Base-by-base conservation (phyloP, 2,113 vertebrate species). In the Picathartes gymnocephalus region DNA sequence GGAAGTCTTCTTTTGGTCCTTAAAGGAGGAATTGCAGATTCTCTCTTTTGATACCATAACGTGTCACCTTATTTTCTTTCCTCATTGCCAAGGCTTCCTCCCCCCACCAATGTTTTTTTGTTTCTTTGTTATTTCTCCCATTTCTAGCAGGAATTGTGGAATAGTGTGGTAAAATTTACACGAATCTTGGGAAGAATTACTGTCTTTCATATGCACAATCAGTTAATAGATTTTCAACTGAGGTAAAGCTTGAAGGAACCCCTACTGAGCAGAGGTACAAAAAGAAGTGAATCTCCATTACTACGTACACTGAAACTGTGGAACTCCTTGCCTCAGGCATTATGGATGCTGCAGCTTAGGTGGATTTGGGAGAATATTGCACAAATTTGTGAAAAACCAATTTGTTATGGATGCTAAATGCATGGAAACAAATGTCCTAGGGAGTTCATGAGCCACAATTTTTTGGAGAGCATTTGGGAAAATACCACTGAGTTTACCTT, bases 1-100 rank as follows among this genome's bases (percentile, higher is more conserved):
- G 13, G 57, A 94, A 68, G 68, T 45, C 33, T 82, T 74, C 39
- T 95, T 92, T 77, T 35, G 44, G 79, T 91, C 73, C 86, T 86
- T 91, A 83, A 95, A 94, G 73, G 33, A 86, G 92, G 53, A 82
- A 64, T 60, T 83, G 13, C 33, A 86, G 27, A 31, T 58, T 65
- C 19, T 71, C 6, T 61, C 35, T 82, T 56, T 53, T 51, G 33
- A 62, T 72, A 16, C 11, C 42, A 20, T 40, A 27, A 64, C 45
- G 27, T 76, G 28, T 44, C 30, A 48, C 47, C 50, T 69, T 81
- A 28, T 47, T 76, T 58, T 25, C 39, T 68, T 87, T 45, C 15
- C n/a, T 73, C 13, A 25, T 54, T 77, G 58, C 48, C 30, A 61
- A 65, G 53, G 33, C 22, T 20, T 39, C 22, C 23, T 7, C 2